These are phyloP conservation scores for Nomada fabriciana DNA, from an alignment of 2,888 invertebrate species.

Conservation along the genomic window DNA sequence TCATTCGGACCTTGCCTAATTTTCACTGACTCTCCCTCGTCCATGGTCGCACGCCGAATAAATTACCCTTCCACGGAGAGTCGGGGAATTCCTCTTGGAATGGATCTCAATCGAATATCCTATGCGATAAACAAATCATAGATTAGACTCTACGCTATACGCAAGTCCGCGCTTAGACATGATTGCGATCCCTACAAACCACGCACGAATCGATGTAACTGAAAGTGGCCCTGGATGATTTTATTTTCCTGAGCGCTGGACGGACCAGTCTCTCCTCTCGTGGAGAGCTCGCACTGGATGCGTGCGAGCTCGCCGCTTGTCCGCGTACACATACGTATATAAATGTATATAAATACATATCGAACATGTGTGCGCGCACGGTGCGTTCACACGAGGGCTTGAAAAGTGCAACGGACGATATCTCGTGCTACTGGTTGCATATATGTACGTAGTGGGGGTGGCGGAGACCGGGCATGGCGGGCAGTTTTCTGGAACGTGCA, in stretches of 20 bases:
- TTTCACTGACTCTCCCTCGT: constrained; percentile 19
- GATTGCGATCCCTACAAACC: background rate
- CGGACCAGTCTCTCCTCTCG: constrained; percentile 52
- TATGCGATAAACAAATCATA: background rate
- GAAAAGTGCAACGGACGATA: constrained; percentile 75
- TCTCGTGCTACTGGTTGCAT: constrained; percentile 60
- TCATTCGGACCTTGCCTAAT: constrained; percentile 31
- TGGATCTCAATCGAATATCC: background rate
- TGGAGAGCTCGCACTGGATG: constrained; percentile 28
- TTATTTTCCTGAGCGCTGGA: constrained; percentile 51
- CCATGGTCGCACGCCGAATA: too few relatives aligned
- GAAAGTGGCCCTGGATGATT: constrained; percentile 52
- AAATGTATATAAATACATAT: too few relatives aligned
- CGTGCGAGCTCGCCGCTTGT: constrained; percentile 28
- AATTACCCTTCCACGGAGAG: background rate
- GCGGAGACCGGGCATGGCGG: constrained; percentile 66
- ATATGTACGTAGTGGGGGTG: constrained; percentile 48
- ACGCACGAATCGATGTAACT: constrained; percentile 28
- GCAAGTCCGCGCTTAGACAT: background rate
- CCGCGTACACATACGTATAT: background rate
- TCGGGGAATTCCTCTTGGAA: background rate
- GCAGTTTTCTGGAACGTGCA: constrained; percentile 73
- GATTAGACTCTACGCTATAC: background rate
- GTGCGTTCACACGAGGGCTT: constrained; percentile 63
- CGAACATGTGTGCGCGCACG: background rate